Evolutionary conservation across 2,888 invertebrate species (phyloP).

Genomic region (Phania funesta): DNA sequence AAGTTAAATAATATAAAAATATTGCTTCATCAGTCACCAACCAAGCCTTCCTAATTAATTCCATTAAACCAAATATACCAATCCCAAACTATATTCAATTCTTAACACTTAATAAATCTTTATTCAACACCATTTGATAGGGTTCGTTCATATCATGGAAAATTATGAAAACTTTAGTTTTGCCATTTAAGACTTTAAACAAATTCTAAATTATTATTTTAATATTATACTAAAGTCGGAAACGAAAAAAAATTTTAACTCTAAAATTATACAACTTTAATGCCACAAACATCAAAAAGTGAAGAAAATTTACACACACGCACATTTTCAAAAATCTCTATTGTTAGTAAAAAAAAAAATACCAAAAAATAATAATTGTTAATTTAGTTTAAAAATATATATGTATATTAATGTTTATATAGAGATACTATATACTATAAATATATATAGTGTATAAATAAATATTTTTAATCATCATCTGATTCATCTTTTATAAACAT

Average conservation of each 20-base stretch:
- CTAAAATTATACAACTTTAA: not conserved
- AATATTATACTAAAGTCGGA: not conserved
- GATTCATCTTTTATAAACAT: conserved; percentile 71
- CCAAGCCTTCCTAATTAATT: not conserved
- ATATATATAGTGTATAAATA: conserved; percentile 41
- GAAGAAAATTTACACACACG: not conserved
- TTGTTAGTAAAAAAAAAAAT: conserved; percentile 48
- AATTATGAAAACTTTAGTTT: not conserved
- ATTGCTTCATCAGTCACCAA: too few relatives aligned
- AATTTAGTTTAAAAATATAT: conserved; percentile 43
- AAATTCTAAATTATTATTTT: not conserved
- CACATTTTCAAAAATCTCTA: conserved; percentile 57
- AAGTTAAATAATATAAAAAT: too few relatives aligned
- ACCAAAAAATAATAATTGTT: conserved; percentile 18
- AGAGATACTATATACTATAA: conserved; percentile 7
- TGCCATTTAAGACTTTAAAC: not conserved
- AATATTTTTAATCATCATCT: conserved; percentile 62
- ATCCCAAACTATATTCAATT: not conserved
- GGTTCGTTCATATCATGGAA: not conserved
- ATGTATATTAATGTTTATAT: conserved; percentile 28
- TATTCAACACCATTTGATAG: not conserved
- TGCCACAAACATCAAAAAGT: not conserved
- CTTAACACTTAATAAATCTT: not conserved
- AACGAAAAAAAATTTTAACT: not conserved
- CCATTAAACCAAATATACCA: not conserved